Base-by-base conservation (phyloP, 2,797 vertebrate species). In the Xenentodon cancila region DNA sequence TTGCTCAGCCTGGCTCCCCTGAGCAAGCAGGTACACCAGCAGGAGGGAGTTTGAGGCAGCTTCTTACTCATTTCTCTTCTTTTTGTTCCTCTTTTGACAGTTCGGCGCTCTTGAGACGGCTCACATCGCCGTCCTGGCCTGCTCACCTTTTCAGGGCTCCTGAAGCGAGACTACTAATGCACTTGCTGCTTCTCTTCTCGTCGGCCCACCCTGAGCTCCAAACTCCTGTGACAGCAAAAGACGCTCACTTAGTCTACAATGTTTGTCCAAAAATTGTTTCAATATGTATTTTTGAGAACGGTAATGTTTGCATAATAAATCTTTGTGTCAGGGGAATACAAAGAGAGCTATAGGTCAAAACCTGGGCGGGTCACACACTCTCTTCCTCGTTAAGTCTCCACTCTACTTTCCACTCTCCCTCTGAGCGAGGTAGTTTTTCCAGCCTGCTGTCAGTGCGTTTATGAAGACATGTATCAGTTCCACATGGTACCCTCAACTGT, bases 211-310 rank as follows among this genome's bases (percentile, higher is more conserved):
- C 79, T 63, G 43, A 77, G 76, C 70, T 66, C 77, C 85, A 88
- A 76, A 75, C 81, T 83, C 77, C 88, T 85, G 57, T 92, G 91
- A 91, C 89, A 70, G 84, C 12, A 72, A 73, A 71, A 80, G 80
- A 81, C 75, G 67, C 78, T 84, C 74, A 90, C 88, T 91, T 90
- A 90, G 90, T 92, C 84, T 91, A 16, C 63, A 17, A 0, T 93
- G 87, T 92, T 93, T 93, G 91, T 82, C 87, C 64, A 83, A 88
- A 92, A 92, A 84, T 87, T 84, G 86, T 91, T 91, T 90, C 89
- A 92, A 92, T 93, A 93, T 93, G 91, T 93, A 92, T 93, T 93
- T 93, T 93, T 87, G 88, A 84, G 84, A 91, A 86, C 16, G 86
- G 88, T 88, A 71, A 86, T 92, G 91, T 93, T 93, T 92, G 86